Conservation (phyloP, 2,888 invertebrate species). For the Cryptocephalus moraei region DNA sequence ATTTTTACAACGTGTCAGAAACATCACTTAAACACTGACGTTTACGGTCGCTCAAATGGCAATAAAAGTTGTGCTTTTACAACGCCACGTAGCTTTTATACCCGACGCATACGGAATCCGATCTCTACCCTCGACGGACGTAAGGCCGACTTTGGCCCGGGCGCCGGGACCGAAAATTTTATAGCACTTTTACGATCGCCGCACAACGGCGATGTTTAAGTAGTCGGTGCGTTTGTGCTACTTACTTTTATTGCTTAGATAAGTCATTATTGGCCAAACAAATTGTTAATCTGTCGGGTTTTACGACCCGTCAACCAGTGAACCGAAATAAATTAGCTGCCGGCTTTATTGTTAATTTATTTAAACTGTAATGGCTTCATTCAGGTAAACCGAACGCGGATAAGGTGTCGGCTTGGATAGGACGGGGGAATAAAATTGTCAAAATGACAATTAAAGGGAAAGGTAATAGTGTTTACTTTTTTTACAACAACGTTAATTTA, state of each 20-base stretch:
- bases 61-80: slow-evolving; percentile 36
- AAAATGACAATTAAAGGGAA: no score
- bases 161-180: background rate
- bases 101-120: no score
- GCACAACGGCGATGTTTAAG: background rate
- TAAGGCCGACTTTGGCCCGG: background rate
- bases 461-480: no score
- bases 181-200: background rate
- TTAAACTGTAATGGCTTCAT: no score
- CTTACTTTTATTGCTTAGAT: background rate
- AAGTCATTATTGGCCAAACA: background rate
- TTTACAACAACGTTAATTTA: no score
- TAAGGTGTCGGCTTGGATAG: no score
- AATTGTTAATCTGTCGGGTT: background rate
- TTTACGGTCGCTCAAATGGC: slow-evolving; percentile 48
- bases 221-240: background rate
- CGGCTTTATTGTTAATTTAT: no score
- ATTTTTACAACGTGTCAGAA: no score
- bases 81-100: background rate
- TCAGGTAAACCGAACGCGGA: no score
- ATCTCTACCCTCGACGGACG: background rate
- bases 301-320: no score
- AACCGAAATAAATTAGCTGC: no score
- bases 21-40: slow-evolving; percentile 28
- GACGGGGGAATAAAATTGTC: no score